These are phyloP conservation scores for Pseudococcus viburni DNA, from an alignment of 2,888 invertebrate species.

Conservation along the genomic window DNA sequence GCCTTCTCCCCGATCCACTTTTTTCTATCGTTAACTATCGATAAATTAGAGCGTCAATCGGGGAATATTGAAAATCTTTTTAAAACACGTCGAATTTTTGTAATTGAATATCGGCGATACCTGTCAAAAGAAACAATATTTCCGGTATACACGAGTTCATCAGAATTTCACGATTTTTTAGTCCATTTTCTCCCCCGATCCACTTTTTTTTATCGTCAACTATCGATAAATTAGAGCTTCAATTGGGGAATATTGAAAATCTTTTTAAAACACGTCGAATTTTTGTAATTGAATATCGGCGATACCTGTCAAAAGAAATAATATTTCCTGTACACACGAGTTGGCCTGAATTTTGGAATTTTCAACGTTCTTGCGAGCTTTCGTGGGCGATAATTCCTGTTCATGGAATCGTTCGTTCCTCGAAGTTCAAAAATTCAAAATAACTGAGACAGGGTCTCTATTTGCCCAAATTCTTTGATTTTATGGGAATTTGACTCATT, in stretches of 20 bases:
- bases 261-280: conserved; percentile 36
- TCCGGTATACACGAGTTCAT: background rate
- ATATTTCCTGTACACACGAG: background rate
- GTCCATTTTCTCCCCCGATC: background rate
- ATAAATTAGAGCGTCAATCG: no score
- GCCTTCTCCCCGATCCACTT: no score
- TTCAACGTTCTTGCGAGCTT: no score
- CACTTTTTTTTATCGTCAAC: conserved; percentile 28
- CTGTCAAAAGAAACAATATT: conserved; percentile 41
- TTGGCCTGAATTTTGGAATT: background rate
- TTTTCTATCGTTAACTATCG: no score
- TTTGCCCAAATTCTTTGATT: no score
- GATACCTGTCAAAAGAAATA: conserved; percentile 58
- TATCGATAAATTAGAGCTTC: conserved; percentile 34
- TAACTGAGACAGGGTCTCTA: no score
- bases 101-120: background rate
- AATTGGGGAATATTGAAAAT: conserved; percentile 24
- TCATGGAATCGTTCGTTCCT: no score
- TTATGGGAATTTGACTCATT: no score
- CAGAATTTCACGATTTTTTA: background rate
- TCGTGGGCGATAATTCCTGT: no score
- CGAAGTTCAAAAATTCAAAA: no score
- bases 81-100: background rate
- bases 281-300: background rate
- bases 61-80: background rate